phyloP scores from a whole-genome alignment of 2,888 invertebrate species.

The Ectemnius cavifrons region DNA sequence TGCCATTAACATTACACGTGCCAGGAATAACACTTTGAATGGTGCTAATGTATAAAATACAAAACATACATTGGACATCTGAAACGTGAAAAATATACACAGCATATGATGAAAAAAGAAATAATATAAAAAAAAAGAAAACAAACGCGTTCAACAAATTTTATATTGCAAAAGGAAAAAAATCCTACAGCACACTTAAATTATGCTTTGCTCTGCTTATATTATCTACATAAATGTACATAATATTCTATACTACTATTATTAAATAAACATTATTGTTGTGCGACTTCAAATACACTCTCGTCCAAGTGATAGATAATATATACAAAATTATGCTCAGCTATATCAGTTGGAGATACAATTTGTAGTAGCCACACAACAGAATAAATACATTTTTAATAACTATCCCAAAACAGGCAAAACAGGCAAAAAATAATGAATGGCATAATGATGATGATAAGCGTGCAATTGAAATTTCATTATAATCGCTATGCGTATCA shows the following conservation, averaged over 20 bases:
- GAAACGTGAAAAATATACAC: conserved; percentile 69
- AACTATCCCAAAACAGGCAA: conserved; percentile 5
- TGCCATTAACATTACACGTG: conserved; percentile 68
- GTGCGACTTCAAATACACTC: no score
- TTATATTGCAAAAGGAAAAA: conserved; percentile 26
- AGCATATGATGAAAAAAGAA: conserved; percentile 56
- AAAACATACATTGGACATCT: conserved; percentile 69
- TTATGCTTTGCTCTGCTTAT: conserved; percentile 26
- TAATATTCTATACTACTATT: not conserved
- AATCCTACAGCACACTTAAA: conserved; percentile 17
- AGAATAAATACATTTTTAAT: not conserved
- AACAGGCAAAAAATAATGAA: conserved; percentile 26
- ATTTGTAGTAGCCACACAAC: not conserved
- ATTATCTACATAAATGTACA: conserved; percentile 1
- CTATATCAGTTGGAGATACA: not conserved
- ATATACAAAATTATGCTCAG: not conserved
- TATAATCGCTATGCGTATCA: conserved; percentile 18
- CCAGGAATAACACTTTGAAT: conserved; percentile 64
- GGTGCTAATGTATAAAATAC: conserved; percentile 69
- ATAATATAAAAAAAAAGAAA: conserved; percentile 54
- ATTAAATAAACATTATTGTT: no score
- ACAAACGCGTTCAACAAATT: conserved; percentile 31
- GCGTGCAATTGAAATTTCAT: conserved; percentile 41
- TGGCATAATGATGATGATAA: conserved; percentile 43
- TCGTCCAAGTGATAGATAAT: not conserved